Conservation (phyloP, 2,797 vertebrate species). For the Chiroxiphia lanceolata region DNA sequence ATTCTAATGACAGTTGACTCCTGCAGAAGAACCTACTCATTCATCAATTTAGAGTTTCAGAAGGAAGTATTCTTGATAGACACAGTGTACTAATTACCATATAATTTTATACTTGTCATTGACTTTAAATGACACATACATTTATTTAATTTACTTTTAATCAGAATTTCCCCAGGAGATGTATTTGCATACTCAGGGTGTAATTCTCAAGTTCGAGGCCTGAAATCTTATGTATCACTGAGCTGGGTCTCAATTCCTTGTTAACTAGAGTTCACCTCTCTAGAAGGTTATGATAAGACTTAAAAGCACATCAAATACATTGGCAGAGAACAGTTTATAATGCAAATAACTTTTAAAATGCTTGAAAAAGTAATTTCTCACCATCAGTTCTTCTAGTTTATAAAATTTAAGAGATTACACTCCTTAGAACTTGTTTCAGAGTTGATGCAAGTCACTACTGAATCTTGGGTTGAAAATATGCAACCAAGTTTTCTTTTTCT, state of each 20-base stretch:
- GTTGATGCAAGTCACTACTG: not conserved
- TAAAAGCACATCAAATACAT: not conserved
- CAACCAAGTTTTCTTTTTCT: not conserved
- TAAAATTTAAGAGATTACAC: not conserved
- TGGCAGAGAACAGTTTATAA: not conserved
- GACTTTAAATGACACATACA: not conserved
- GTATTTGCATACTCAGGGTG: not conserved
- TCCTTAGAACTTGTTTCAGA: not conserved
- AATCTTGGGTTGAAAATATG: not conserved
- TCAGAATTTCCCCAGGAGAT: conserved; percentile 8
- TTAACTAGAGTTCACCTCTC: not conserved
- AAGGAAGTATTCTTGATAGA: not conserved
- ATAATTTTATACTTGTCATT: not conserved
- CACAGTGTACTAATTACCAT: not conserved
- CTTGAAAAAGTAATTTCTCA: not conserved
- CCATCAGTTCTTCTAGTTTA: not conserved
- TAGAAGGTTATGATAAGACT: not conserved
- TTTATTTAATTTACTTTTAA: conserved; percentile 30
- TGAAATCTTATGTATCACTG: not conserved
- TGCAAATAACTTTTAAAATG: not conserved
- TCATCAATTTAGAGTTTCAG: not conserved
- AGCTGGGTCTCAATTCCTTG: not conserved
- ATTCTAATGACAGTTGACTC: not conserved
- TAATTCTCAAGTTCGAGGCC: not conserved
- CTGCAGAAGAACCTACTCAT: not conserved